Evolutionary conservation across 2,113 vertebrate genomes (phyloP), one percentile per base, ranked within the genome.

Genomic region (Chaetodon trifascialis): DNA sequence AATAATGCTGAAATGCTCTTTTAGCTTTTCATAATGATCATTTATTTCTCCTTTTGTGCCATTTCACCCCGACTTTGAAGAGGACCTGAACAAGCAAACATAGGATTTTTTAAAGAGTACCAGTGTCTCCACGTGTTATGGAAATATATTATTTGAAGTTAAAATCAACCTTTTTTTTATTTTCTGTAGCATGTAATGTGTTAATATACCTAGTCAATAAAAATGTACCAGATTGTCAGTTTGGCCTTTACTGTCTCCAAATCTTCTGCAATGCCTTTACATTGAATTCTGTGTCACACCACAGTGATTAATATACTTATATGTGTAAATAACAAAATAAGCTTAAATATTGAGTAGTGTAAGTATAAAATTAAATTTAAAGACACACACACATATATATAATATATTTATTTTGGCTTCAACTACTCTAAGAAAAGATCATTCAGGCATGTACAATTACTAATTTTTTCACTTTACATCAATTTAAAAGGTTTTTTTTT

Each of bases 121-220:
- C 52, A 84, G 16, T 70, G 7, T 85, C 60, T 84, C 70, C 75
- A 78, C 73, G 9, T 86, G 52, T 73, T 70, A 65, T 68, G 40
- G 80, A 88, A 71, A 74, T 83, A 59, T 86, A 72, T 80, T 68
- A 82, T 96, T 97, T 96, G 91, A 96, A 95, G 94, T 95, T 95
- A 54, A 91, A 86, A 92, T 86, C 87, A 76, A 84, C 87, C 87
- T 91, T 76, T 80, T 79, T 79, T 79, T 79, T 87, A 90, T 94
- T 95, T 95, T 96, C 95, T 94, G 92, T 96, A 96, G 96, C 96
- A 95, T 97, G 97, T 97, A 96, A 95, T 97, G 95, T 97, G 95
- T 97, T 97, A 96, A 95, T 96, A 96, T 91, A 95, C 96, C 93
- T 96, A 96, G 95, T 96, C 96, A 97, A 97, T 98, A 97, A 98